Conservation (phyloP, 2,797 vertebrate genomes). For the Microctenopoma stevenorrisi region DNA sequence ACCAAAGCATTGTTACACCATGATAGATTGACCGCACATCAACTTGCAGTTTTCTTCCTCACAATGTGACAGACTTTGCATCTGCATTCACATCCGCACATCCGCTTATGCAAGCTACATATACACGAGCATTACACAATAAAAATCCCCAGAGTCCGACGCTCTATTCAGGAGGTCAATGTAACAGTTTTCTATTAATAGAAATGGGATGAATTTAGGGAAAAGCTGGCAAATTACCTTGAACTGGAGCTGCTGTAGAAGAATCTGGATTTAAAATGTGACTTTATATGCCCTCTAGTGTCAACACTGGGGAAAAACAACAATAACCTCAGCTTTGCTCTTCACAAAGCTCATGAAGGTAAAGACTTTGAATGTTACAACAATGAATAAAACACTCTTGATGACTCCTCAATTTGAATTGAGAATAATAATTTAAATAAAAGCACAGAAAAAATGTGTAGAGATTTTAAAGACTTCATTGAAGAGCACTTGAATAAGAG, state of each 20-base stretch:
- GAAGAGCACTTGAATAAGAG: background rate
- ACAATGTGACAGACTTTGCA: conserved; percentile 31
- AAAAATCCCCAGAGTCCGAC: conserved; percentile 26
- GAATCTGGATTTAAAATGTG: conserved; percentile 26
- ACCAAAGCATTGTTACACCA: conserved; percentile 65
- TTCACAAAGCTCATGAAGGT: background rate
- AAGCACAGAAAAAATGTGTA: background rate
- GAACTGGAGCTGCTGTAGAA: conserved; percentile 2
- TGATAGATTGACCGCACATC: conserved; percentile 66
- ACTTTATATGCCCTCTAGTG: conserved; percentile 73
- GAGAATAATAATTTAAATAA: background rate
- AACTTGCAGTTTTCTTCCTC: background rate
- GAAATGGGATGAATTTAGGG: conserved; percentile 16
- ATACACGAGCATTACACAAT: conserved; percentile 14
- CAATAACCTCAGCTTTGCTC: background rate
- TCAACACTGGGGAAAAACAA: conserved; percentile 18
- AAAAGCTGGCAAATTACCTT: conserved; percentile 3
- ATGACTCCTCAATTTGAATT: background rate
- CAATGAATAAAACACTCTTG: too few relatives aligned
- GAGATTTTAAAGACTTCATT: background rate
- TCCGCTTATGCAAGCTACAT: conserved; percentile 6
- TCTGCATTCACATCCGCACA: conserved; percentile 54
- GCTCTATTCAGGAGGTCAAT: conserved; percentile 22
- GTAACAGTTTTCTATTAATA: conserved; percentile 21
- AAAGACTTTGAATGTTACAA: background rate